phyloP scores from a whole-genome alignment of 2,888 invertebrate genomes.

The Tetramorium bicarinatum region DNA sequence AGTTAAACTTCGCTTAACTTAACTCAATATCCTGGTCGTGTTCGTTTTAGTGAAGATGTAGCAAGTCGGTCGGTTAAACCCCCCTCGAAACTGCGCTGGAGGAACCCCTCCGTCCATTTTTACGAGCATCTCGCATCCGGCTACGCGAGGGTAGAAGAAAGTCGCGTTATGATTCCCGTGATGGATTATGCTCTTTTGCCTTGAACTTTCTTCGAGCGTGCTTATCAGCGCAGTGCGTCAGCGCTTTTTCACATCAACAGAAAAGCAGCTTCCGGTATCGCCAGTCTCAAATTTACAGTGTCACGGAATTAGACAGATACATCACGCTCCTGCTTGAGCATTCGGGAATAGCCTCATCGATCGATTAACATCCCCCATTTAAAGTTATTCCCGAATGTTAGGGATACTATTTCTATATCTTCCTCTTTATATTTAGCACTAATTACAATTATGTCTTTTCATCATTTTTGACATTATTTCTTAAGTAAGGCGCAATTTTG shows the following conservation, averaged over 20 bases:
- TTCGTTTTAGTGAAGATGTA: slow-evolving; percentile 17
- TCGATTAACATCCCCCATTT: background rate
- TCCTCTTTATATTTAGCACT: background rate
- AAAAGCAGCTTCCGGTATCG: background rate
- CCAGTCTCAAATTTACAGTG: background rate
- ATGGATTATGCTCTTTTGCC: slow-evolving; percentile 33
- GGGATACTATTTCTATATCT: background rate
- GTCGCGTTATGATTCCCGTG: slow-evolving; percentile 27
- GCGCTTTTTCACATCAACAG: background rate
- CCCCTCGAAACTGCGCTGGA: slow-evolving; percentile 6
- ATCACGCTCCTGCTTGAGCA: background rate
- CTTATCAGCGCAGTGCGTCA: slow-evolving; percentile 2
- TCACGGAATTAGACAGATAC: slow-evolving; percentile 21
- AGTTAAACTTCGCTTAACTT: slow-evolving; percentile 43
- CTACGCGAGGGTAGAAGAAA: slow-evolving; percentile 2
- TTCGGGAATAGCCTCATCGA: slow-evolving; percentile 8
- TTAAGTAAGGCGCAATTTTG: background rate
- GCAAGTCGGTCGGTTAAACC: slow-evolving; percentile 9
- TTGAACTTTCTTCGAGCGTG: slow-evolving; percentile 17
- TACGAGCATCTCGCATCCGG: slow-evolving; percentile 17
- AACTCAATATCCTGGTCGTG: slow-evolving; percentile 8
- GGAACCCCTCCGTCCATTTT: slow-evolving; percentile 12
- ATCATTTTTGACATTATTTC: background rate
- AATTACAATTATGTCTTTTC: background rate
- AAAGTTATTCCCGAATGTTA: background rate